Evolutionary conservation across 2,113 vertebrate genomes (phyloP).

Genomic region (Phoxinus phoxinus): DNA sequence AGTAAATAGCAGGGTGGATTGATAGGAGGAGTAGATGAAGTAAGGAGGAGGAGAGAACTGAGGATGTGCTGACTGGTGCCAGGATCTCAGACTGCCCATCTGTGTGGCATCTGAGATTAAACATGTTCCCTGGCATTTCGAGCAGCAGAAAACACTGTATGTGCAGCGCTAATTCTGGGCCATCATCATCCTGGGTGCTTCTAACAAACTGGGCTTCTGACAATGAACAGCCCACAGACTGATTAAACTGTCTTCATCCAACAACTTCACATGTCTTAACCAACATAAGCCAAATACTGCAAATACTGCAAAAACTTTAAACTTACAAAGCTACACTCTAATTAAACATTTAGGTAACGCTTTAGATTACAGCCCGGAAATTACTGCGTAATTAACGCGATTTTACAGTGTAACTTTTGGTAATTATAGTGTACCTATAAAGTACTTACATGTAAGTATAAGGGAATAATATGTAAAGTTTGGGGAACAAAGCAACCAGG

Average conservation of each 20-base stretch:
- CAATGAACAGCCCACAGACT: slow-evolving; percentile 17
- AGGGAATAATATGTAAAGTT: no score
- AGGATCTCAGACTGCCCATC: slow-evolving; percentile 12
- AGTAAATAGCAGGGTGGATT: background rate
- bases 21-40: background rate
- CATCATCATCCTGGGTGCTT: background rate
- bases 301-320: no score
- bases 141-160: background rate
- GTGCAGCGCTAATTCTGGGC: background rate
- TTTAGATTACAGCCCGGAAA: no score
- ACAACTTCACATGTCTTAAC: slow-evolving; percentile 63
- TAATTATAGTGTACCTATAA: no score
- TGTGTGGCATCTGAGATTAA: slow-evolving; percentile 37
- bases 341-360: no score
- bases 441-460: no score
- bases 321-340: slow-evolving; percentile 71
- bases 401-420: no score
- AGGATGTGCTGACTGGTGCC: background rate
- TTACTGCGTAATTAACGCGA: no score
- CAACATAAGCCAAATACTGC: slow-evolving; percentile 67
- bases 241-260: background rate
- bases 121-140: background rate
- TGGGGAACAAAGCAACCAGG: no score
- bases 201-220: background rate
- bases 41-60: background rate